Percentiles rank a stretch among this genome's conserved stretches.
Evolutionary conservation across 23 tunicate genomes (phyloP).

Genomic region (Styela plicata): DNA sequence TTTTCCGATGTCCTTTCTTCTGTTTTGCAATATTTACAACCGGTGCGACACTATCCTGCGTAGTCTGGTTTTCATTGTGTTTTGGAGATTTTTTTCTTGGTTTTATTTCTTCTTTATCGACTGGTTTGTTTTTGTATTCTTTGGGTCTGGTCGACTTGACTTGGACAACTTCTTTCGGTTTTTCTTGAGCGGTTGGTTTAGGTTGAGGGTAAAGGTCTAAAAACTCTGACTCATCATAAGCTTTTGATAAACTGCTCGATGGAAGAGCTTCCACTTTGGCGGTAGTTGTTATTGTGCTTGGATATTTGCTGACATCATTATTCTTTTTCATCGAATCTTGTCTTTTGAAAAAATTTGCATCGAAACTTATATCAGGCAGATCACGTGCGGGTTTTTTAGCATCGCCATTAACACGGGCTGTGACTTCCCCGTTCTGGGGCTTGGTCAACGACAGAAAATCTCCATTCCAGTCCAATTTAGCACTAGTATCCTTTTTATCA

Average conservation of each 20-base stretch:
- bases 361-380: not conserved
- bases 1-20: constrained; percentile 9
- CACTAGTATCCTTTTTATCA: not conserved
- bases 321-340: not conserved
- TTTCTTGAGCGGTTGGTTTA: not conserved
- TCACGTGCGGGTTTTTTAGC: not conserved
- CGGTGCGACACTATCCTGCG: not conserved
- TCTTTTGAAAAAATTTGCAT: not conserved
- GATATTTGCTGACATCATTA: not conserved
- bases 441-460: not conserved
- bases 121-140: not conserved
- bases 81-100: not conserved
- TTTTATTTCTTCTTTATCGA: not conserved
- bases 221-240: constrained; percentile 16
- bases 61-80: not conserved
- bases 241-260: constrained; percentile 9
- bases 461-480: not conserved
- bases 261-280: not conserved
- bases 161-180: not conserved
- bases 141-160: not conserved
- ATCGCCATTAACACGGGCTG: not conserved
- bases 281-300: not conserved
- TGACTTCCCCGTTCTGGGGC: not conserved
- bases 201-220: constrained; percentile 3
- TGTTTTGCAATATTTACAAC: not conserved